Percentiles rank a stretch among this genome's conserved stretches.
These are phyloP conservation scores for Amazona guildingii DNA, from an alignment of 2,113 vertebrate species.

Conservation along the genomic window DNA sequence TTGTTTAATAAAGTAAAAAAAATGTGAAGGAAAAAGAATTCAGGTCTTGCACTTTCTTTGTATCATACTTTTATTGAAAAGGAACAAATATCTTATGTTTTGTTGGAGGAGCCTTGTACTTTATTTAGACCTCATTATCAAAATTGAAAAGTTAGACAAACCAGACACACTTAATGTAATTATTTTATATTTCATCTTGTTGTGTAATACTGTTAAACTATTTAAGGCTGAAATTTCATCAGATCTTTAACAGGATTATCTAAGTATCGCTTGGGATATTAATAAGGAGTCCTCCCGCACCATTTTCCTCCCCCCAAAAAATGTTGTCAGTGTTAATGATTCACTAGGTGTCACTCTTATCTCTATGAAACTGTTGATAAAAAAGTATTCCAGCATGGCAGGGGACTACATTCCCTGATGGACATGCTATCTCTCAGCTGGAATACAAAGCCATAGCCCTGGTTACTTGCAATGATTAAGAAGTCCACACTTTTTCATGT, in stretches of 20 bases:
- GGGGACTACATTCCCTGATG: not conserved
- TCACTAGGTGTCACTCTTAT: constrained; percentile 40
- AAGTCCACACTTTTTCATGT: not conserved
- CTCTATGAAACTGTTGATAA: not conserved
- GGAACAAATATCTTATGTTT: not conserved
- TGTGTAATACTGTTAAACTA: not conserved
- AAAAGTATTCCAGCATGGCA: not conserved
- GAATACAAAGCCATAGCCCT: not conserved
- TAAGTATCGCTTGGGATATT: not conserved
- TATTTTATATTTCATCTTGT: not conserved
- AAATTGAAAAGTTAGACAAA: not conserved
- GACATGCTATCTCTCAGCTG: not conserved
- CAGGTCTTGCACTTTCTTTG: not conserved
- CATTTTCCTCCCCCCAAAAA: not conserved
- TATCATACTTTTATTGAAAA: not conserved
- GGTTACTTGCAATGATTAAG: not conserved
- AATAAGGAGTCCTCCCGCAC: not conserved
- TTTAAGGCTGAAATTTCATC: not conserved
- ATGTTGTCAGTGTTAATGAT: not conserved
- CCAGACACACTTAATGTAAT: not conserved
- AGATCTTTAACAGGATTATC: not conserved
- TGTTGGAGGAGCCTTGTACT: not conserved
- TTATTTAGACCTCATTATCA: not conserved
- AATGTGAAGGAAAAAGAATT: not conserved
- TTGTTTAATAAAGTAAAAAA: not conserved